phyloP scores from a whole-genome alignment of 2,113 vertebrate species.

The Ochotona princeps region DNA sequence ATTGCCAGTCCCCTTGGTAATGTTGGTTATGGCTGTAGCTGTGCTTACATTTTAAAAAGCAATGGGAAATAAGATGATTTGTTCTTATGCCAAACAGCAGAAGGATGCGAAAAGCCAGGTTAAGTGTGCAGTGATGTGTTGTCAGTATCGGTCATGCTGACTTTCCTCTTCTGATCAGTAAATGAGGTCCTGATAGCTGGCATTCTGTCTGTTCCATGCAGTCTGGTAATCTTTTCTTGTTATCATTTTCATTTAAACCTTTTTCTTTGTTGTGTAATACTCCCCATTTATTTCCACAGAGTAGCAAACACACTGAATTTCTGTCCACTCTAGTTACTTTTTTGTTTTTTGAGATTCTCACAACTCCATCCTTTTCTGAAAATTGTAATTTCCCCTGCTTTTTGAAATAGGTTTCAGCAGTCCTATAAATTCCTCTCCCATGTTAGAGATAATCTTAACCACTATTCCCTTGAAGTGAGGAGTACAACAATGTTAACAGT shows the following conservation, averaged over 20 bases:
- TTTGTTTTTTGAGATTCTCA: background rate
- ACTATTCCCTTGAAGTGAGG: background rate
- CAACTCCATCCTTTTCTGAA: background rate
- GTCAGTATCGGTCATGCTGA: constrained; percentile 45
- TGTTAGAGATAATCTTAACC: background rate
- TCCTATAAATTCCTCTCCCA: background rate
- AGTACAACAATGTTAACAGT: background rate
- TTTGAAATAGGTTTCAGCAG: background rate
- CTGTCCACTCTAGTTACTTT: background rate
- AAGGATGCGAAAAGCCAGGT: constrained; percentile 45
- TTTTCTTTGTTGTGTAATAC: constrained; percentile 46
- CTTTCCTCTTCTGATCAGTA: constrained; percentile 61
- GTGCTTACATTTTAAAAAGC: constrained; percentile 69
- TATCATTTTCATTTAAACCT: background rate
- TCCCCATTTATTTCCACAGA: background rate
- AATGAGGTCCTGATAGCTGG: constrained; percentile 17
- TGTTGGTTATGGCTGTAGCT: constrained; percentile 61
- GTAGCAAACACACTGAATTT: background rate
- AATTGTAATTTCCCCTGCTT: background rate
- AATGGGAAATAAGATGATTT: constrained; percentile 56
- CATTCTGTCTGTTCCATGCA: background rate
- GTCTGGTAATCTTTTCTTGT: background rate
- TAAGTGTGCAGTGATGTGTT: constrained; percentile 15
- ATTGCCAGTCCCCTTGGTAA: constrained; percentile 69
- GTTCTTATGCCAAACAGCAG: constrained; percentile 77